Percentiles rank a stretch among this genome's conserved stretches.
Conservation (phyloP, 2,888 invertebrate genomes). For the Limnephilus lunatus region DNA sequence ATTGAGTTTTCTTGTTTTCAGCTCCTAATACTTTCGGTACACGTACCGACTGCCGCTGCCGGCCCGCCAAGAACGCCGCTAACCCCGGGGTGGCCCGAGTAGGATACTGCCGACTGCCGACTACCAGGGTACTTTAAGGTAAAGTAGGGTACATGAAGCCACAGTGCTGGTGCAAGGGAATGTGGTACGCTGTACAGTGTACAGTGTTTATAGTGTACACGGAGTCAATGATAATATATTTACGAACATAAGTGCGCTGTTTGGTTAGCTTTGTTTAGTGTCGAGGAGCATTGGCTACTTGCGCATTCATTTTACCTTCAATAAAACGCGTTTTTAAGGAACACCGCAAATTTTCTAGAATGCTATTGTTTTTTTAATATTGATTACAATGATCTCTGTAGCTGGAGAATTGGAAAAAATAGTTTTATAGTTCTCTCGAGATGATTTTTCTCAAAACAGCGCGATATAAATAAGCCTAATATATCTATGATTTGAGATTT, state of each 20-base stretch:
- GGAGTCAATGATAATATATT: constrained; percentile 27
- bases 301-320: no score
- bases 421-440: no score
- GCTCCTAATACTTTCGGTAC: constrained; percentile 65
- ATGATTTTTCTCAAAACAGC: no score
- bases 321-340: no score
- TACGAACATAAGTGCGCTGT: not conserved
- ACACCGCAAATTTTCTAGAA: no score
- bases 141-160: not conserved
- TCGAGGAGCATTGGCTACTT: not conserved
- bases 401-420: no score
- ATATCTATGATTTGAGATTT: no score
- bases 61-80: constrained; percentile 11
- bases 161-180: not conserved
- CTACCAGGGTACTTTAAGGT: no score
- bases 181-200: constrained; percentile 15
- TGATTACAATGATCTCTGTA: no score
- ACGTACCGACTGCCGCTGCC: constrained; percentile 52
- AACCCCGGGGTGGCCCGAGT: not conserved
- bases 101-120: not conserved
- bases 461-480: no score
- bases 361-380: no score
- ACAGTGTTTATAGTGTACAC: constrained; percentile 24
- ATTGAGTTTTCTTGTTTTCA: constrained; percentile 66
- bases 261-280: not conserved